phyloP scores from a whole-genome alignment of 64 coral and sea anemone genomes.

The Orbicella faveolata region DNA sequence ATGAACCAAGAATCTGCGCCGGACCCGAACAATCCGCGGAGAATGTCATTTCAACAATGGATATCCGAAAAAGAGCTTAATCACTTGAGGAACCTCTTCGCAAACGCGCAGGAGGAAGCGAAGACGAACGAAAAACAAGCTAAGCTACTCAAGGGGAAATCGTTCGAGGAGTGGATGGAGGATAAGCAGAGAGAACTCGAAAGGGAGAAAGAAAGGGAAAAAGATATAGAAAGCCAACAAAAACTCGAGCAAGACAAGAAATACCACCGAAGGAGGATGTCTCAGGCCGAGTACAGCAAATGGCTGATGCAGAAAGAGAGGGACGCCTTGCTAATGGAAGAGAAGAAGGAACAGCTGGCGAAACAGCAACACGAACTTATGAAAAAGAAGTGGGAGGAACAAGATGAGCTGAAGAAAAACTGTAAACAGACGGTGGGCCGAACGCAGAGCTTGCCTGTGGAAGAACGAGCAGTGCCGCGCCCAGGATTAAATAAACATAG shows the following conservation, averaged over 20 bases:
- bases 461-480: not conserved
- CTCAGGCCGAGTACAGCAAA: conserved; percentile 65
- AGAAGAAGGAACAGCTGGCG: conserved; percentile 66
- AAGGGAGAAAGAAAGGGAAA: conserved; percentile 72
- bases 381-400: conserved; percentile 88
- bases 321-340: conserved; percentile 61
- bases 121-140: conserved; percentile 56
- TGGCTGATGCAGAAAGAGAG: conserved; percentile 86
- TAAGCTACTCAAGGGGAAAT: conserved; percentile 63
- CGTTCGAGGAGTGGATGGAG: conserved; percentile 91
- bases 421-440: conserved; percentile 45
- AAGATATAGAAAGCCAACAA: conserved; percentile 65
- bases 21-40: conserved; percentile 14
- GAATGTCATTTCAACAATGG: conserved; percentile 82
- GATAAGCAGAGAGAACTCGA: conserved; percentile 79
- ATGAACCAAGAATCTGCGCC: conserved; percentile 8
- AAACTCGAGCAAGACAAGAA: conserved; percentile 68
- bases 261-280: conserved; percentile 64
- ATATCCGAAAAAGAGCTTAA: conserved; percentile 71
- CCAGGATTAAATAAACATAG: not conserved
- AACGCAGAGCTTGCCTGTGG: conserved; percentile 60
- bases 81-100: conserved; percentile 59
- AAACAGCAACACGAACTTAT: conserved; percentile 65
- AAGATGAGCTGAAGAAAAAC: conserved; percentile 74
- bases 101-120: conserved; percentile 66